Percentiles rank a stretch among this genome's conserved stretches.
phyloP scores from a whole-genome alignment of 2,113 vertebrate genomes.

The Chaetodon trifascialis region DNA sequence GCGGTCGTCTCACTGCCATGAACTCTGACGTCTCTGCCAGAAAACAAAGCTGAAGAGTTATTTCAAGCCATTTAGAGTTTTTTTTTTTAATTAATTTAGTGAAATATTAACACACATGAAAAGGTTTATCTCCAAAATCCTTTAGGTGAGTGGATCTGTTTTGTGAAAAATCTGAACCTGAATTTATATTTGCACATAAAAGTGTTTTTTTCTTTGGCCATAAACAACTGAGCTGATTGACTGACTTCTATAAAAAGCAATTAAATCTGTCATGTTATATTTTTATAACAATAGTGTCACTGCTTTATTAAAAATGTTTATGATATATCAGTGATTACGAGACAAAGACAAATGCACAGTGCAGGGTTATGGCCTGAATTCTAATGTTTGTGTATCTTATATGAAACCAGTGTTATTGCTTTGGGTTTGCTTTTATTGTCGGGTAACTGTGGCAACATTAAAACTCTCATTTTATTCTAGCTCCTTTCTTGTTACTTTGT shows the following conservation, averaged over 20 bases:
- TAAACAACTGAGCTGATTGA: background rate
- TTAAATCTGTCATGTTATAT: background rate
- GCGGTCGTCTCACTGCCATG: slow-evolving; percentile 9
- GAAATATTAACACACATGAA: background rate
- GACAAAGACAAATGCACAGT: background rate
- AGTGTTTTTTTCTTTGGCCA: background rate
- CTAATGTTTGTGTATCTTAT: background rate
- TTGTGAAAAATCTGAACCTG: background rate
- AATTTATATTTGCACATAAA: background rate
- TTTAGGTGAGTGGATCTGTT: background rate
- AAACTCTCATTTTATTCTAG: background rate
- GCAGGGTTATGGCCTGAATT: background rate
- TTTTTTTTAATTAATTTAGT: background rate
- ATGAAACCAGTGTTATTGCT: background rate
- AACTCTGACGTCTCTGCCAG: slow-evolving; percentile 43
- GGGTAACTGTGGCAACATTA: background rate
- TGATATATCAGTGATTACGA: background rate
- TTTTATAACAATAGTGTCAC: background rate
- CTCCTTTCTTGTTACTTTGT: background rate
- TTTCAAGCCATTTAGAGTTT: background rate
- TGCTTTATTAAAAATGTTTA: background rate
- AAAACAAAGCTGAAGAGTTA: background rate
- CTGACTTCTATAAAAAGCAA: background rate
- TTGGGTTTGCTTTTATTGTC: background rate
- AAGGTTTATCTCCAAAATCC: background rate